These are phyloP conservation scores for Molanna angustata DNA, from an alignment of 2,888 invertebrate genomes.

Conservation along the genomic window DNA sequence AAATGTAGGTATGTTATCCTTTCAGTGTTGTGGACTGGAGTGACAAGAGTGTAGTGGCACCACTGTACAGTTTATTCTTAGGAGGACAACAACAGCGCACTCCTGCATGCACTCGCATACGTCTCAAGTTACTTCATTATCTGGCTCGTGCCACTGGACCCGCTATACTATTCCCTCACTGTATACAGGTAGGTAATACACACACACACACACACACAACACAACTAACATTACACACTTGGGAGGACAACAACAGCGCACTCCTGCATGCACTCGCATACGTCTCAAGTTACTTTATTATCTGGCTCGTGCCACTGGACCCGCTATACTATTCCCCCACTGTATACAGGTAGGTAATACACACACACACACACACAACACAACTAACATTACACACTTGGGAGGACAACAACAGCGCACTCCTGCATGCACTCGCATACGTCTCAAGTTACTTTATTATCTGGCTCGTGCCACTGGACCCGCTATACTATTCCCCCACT, in stretches of 20 bases:
- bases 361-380: no score
- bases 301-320: slow-evolving; percentile 69
- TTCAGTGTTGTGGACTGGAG: slow-evolving; percentile 77
- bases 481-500: slow-evolving; percentile 73
- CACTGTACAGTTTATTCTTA: slow-evolving; percentile 76
- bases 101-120: slow-evolving; percentile 78
- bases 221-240: no score
- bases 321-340: slow-evolving; percentile 71
- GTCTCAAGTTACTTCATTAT: slow-evolving; percentile 82
- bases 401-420: slow-evolving; percentile 68
- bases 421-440: slow-evolving; percentile 78
- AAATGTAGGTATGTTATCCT: slow-evolving; percentile 21
- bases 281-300: slow-evolving; percentile 83
- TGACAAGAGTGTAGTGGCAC: slow-evolving; percentile 63
- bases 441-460: slow-evolving; percentile 82
- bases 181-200: slow-evolving; percentile 66
- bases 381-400: no score
- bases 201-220: no score
- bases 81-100: slow-evolving; percentile 68
- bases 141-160: slow-evolving; percentile 70
- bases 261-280: slow-evolving; percentile 78
- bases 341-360: slow-evolving; percentile 69
- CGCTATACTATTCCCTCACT: slow-evolving; percentile 73
- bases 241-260: slow-evolving; percentile 66
- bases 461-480: slow-evolving; percentile 70